Evolutionary conservation across 2,797 vertebrate genomes (phyloP).

Genomic region (Chiloscyllium punctatum): DNA sequence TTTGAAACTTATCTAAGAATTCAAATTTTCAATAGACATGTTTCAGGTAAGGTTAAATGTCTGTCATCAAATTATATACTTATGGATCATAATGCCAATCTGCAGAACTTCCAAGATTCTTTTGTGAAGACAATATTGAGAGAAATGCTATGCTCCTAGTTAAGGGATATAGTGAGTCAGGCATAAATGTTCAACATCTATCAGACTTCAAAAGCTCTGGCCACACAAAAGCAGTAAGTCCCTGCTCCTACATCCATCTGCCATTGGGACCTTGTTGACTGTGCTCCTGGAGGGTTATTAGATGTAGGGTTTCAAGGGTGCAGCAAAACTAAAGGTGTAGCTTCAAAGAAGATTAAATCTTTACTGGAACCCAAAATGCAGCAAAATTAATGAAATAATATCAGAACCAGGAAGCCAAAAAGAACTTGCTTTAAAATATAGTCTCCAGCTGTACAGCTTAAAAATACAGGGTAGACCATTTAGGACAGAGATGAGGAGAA

Average conservation of each 20-base stretch:
- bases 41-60: too few relatives aligned
- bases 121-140: neutral
- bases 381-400: neutral
- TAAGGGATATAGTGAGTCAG: neutral
- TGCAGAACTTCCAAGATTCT: neutral
- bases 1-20: neutral
- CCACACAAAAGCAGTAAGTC: neutral
- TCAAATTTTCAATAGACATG: neutral
- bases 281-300: neutral
- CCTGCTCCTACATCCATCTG: neutral
- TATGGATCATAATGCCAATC: neutral
- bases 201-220: neutral
- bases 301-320: neutral
- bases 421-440: neutral
- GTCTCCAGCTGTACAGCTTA: too few relatives aligned
- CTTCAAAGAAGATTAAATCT: neutral
- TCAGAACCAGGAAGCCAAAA: neutral
- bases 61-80: too few relatives aligned
- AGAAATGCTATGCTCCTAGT: neutral
- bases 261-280: neutral
- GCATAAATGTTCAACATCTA: neutral
- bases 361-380: neutral
- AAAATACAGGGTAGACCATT: too few relatives aligned
- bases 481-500: too few relatives aligned
- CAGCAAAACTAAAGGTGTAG: neutral